Percentiles rank a stretch among this genome's conserved stretches.
Evolutionary conservation across 2,797 vertebrate genomes (phyloP).

Genomic region (Caiman crocodilus): DNA sequence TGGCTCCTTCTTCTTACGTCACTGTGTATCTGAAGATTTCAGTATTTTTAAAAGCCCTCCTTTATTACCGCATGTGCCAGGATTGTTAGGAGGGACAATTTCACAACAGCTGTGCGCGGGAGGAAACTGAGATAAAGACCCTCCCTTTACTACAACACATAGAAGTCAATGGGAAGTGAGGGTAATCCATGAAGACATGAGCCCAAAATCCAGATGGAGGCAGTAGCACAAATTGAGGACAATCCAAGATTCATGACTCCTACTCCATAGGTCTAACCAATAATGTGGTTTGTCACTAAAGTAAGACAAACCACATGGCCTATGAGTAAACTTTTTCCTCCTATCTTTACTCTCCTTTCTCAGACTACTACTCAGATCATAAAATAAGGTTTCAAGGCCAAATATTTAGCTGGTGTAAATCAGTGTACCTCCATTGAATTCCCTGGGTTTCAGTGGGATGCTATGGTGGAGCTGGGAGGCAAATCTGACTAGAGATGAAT

Average conservation of each 20-base stretch:
- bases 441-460: background rate
- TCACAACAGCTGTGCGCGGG: background rate
- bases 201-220: background rate
- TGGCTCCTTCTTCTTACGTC: background rate
- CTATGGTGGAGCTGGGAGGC: background rate
- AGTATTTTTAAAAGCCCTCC: background rate
- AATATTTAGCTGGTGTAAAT: background rate
- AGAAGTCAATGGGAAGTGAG: background rate
- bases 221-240: background rate
- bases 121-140: background rate
- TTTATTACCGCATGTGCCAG: too few species aligned
- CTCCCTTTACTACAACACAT: background rate
- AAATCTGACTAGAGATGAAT: constrained; percentile 5
- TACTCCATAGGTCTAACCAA: background rate
- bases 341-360: accelerated
- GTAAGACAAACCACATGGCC: too few species aligned
- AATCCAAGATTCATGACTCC: background rate
- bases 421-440: background rate
- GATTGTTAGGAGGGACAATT: background rate
- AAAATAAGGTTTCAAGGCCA: background rate
- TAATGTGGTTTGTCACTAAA: too few species aligned
- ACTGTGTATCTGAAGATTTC: accelerated
- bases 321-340: background rate
- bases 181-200: background rate
- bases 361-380: background rate